Percentiles rank a stretch among this genome's conserved stretches.
These are phyloP conservation scores for Gorsachius magnificus DNA, from an alignment of 2,797 vertebrate species.

Conservation along the genomic window DNA sequence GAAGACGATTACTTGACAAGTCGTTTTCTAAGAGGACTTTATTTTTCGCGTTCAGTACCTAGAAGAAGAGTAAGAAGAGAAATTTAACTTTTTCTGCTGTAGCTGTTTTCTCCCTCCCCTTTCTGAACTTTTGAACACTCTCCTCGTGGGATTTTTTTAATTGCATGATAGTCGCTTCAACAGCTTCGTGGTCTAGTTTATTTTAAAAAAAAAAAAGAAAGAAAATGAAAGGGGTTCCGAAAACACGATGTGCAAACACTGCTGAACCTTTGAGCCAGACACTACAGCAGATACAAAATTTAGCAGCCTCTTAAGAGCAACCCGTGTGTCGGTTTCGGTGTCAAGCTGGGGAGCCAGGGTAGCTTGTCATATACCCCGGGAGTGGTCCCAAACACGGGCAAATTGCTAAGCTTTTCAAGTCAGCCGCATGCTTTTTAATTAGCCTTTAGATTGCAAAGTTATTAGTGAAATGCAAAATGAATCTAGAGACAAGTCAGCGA, in stretches of 20 bases:
- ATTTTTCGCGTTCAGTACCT: not conserved
- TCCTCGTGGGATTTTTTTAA: not conserved
- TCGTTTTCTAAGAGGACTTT: not conserved
- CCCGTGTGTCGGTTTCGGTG: not conserved
- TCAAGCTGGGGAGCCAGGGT: not conserved
- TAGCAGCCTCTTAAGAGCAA: not conserved
- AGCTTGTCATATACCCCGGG: not conserved
- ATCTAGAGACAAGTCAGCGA: not conserved
- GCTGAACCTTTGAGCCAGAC: not conserved
- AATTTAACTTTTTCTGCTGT: not conserved
- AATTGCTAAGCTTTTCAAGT: not conserved
- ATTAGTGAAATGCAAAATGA: not conserved
- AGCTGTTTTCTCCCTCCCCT: not conserved
- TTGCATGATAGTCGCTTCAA: not conserved
- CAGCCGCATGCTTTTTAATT: not conserved
- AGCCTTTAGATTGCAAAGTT: not conserved
- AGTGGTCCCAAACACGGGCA: not conserved
- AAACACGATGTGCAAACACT: not conserved
- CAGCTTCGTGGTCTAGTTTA: not conserved
- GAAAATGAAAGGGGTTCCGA: not conserved
- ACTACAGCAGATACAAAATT: not conserved
- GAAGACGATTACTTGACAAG: not conserved
- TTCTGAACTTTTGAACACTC: not conserved
- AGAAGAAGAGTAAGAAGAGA: not conserved
- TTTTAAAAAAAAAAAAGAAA: not conserved